phyloP scores from a whole-genome alignment of 2,113 vertebrate genomes.

The Haplochromis vanheusdeni region DNA sequence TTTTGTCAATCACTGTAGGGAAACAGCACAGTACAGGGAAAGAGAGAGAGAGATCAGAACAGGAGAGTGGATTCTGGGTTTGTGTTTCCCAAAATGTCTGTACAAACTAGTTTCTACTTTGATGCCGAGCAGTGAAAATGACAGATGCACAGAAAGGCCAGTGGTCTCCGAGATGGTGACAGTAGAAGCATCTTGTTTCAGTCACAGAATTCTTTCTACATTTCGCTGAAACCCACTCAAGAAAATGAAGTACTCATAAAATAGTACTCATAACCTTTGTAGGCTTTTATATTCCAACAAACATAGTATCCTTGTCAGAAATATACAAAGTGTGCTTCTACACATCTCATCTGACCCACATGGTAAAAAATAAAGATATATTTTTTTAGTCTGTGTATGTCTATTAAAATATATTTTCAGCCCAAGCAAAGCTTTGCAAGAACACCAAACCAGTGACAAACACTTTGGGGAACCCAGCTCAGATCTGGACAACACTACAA shows the following conservation, averaged over 20 bases:
- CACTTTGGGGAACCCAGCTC: constrained; percentile 32
- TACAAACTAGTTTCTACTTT: constrained; percentile 1
- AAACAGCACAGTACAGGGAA: constrained; percentile 24
- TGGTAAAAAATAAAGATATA: background rate
- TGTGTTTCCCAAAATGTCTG: constrained; percentile 24
- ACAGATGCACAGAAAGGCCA: background rate
- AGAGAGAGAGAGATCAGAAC: background rate
- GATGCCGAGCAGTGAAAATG: background rate
- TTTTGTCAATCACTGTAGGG: constrained; percentile 26
- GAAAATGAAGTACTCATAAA: background rate
- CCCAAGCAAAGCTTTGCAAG: background rate
- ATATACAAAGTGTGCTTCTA: background rate
- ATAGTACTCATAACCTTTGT: background rate
- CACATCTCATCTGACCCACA: background rate
- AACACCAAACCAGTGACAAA: constrained; percentile 1
- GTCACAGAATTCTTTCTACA: background rate
- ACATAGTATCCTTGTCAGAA: background rate
- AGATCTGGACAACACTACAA: constrained; percentile 19
- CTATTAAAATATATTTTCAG: background rate
- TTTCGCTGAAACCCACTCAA: background rate
- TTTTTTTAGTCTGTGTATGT: background rate
- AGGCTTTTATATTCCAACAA: background rate
- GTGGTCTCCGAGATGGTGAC: background rate
- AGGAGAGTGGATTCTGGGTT: background rate
- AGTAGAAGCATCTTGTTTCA: background rate